Evolutionary conservation across 2,797 vertebrate species (phyloP), one percentile per base, ranked within the genome.

Genomic region (Neopelma chrysocephalum): DNA sequence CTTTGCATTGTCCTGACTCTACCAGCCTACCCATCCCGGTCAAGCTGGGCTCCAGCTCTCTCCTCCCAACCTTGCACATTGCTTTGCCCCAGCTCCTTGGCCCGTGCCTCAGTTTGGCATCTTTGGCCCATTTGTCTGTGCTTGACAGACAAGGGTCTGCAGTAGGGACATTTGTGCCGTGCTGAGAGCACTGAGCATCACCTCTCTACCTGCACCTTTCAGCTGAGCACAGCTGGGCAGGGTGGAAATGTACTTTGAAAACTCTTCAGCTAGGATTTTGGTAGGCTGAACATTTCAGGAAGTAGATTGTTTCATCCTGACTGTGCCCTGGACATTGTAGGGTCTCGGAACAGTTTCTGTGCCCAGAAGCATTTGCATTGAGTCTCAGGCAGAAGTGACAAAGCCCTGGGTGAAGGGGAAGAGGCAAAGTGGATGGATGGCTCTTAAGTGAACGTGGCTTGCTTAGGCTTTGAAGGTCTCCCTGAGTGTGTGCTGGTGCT

Each of bases 101-200:
- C 36, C 42, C 27, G n/a, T 54, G 32, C 27, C 26, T 61, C 64
- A 42, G 15, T 48, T 79, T 31, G 17, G 21, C 58, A 34, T 65
- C 45, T 84, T 75, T 87, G 25, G 11, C 85, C 42, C 14, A 1
- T 82, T 72, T 89, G 8, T 36, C 43, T 82, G 48, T 61, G 18
- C 53, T 27, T 19, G 20, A 16, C 12, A 72, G n/a, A 36, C 19
- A 50, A 10, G 26, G 29, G 15, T 15, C 31, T 78, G 58, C 20
- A 19, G n/a, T 13, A n/a, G 29, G n/a, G 13, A 31, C 9, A 1
- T 13, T 34, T 58, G 15, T 72, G 73, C 10, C 0, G 0, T 36
- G 18, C 32, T 25, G 45, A 34, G 34, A 75, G 32, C 45, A 29
- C 20, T 45, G 40, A 62, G 9, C 47, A 32, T 50, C 27, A 8